These are phyloP conservation scores for Agonopterix heracliana DNA, from an alignment of 2,888 invertebrate species.

Conservation along the genomic window DNA sequence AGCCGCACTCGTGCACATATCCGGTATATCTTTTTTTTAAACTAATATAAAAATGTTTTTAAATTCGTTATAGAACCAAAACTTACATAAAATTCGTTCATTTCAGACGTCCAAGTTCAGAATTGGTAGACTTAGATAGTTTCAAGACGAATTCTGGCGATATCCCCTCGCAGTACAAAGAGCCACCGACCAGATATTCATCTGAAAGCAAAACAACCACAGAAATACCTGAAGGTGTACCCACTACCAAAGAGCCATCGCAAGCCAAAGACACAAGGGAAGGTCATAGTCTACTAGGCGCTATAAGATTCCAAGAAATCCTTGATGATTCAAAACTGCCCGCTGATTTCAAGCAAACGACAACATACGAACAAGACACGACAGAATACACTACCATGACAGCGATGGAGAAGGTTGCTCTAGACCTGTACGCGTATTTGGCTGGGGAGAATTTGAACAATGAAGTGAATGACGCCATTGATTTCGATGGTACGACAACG, in stretches of 20 bases:
- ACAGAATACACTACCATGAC: constrained; percentile 81
- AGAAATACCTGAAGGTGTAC: constrained; percentile 70
- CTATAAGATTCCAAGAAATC: constrained; percentile 57
- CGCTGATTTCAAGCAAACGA: constrained; percentile 56
- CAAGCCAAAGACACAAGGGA: constrained; percentile 52
- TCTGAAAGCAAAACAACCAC: constrained; percentile 70
- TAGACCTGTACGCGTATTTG: constrained; percentile 88
- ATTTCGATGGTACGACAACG: constrained; percentile 56
- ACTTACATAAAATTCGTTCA: neutral
- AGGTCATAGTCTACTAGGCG: constrained; percentile 57
- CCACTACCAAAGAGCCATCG: constrained; percentile 40
- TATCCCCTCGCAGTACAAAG: constrained; percentile 72
- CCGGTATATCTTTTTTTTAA: constrained; percentile 47
- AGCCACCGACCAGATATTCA: constrained; percentile 60
- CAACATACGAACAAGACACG: constrained; percentile 59
- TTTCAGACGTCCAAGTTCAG: constrained; percentile 83
- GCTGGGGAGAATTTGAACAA: constrained; percentile 80
- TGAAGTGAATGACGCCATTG: constrained; percentile 58
- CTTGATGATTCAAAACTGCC: constrained; percentile 62
- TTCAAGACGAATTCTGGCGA: constrained; percentile 84
- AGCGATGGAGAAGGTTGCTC: constrained; percentile 87
- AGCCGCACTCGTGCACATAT: constrained; percentile 78
- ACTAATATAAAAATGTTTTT: neutral
- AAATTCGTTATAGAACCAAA: neutral
- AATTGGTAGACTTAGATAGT: constrained; percentile 87